These are phyloP conservation scores for Drosophila greeni DNA, from an alignment of 2,888 invertebrate genomes.

Conservation along the genomic window DNA sequence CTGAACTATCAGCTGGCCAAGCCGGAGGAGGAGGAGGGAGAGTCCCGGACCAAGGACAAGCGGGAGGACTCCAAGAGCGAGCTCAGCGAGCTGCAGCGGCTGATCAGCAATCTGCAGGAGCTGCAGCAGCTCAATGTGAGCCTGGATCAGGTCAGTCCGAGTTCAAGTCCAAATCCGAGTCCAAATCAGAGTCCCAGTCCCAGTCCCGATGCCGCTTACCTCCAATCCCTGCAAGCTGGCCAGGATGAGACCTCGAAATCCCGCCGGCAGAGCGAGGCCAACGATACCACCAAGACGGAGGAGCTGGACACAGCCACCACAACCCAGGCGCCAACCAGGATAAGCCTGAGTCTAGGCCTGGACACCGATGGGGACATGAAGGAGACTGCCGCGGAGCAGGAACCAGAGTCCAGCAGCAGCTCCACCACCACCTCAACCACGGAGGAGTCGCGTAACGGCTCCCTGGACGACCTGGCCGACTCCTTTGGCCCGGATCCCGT, in stretches of 20 bases:
- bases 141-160: slow-evolving; percentile 22
- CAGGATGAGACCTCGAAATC: slow-evolving; percentile 75
- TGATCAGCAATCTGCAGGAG: slow-evolving; percentile 79
- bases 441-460: slow-evolving; percentile 76
- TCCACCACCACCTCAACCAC: slow-evolving; percentile 61
- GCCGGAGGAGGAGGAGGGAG: slow-evolving; percentile 59
- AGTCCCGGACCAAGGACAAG: slow-evolving; percentile 48
- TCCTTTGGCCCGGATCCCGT: slow-evolving; percentile 84
- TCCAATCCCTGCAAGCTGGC: slow-evolving; percentile 60
- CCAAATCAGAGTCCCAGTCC: background rate
- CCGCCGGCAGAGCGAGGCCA: slow-evolving; percentile 78
- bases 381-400: slow-evolving; percentile 20
- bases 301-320: slow-evolving; percentile 14
- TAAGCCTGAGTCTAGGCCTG: slow-evolving; percentile 67
- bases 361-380: slow-evolving; percentile 40
- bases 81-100: slow-evolving; percentile 79
- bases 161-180: too few species aligned
- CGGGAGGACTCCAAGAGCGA: slow-evolving; percentile 77
- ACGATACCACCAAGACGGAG: slow-evolving; percentile 6
- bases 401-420: slow-evolving; percentile 13
- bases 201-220: slow-evolving; percentile 64
- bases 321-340: slow-evolving; percentile 65
- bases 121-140: slow-evolving; percentile 74
- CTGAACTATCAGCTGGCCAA: slow-evolving; percentile 73
- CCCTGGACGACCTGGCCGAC: slow-evolving; percentile 83